Percentiles rank a stretch among this genome's conserved stretches.
Evolutionary conservation across 2,797 vertebrate genomes (phyloP).

Genomic region (Luscinia megarhynchos): DNA sequence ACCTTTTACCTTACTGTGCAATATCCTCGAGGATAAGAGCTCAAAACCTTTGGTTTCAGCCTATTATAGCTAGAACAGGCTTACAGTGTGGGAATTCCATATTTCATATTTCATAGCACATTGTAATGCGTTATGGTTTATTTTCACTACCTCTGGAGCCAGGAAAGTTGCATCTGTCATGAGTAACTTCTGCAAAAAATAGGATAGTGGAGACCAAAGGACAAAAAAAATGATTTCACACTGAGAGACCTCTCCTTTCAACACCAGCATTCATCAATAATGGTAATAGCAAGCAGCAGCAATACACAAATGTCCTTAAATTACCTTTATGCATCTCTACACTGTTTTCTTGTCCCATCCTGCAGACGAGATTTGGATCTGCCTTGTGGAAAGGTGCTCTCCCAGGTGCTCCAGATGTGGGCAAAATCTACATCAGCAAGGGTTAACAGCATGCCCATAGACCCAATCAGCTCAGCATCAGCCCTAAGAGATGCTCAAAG

Average conservation of each 20-base stretch:
- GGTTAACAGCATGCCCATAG: accelerated
- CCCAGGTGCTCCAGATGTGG: background rate
- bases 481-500: background rate
- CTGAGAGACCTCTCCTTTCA: slow-evolving; percentile 5
- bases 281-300: background rate
- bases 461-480: accelerated
- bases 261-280: slow-evolving; percentile 32
- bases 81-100: background rate
- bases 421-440: background rate
- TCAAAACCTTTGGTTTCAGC: background rate
- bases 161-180: slow-evolving; percentile 47
- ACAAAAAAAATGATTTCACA: slow-evolving; percentile 23
- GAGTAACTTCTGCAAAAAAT: slow-evolving; percentile 38
- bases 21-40: background rate
- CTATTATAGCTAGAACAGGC: background rate
- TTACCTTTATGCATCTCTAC: background rate
- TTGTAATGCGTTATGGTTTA: slow-evolving; percentile 8
- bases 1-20: background rate
- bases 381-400: background rate
- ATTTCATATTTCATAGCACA: background rate
- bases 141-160: slow-evolving; percentile 40
- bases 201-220: background rate
- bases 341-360: background rate
- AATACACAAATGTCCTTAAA: slow-evolving; percentile 9
- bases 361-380: background rate